These are phyloP conservation scores for Benthochromis sp. DNA, from an alignment of 2,113 vertebrate genomes.

Conservation along the genomic window DNA sequence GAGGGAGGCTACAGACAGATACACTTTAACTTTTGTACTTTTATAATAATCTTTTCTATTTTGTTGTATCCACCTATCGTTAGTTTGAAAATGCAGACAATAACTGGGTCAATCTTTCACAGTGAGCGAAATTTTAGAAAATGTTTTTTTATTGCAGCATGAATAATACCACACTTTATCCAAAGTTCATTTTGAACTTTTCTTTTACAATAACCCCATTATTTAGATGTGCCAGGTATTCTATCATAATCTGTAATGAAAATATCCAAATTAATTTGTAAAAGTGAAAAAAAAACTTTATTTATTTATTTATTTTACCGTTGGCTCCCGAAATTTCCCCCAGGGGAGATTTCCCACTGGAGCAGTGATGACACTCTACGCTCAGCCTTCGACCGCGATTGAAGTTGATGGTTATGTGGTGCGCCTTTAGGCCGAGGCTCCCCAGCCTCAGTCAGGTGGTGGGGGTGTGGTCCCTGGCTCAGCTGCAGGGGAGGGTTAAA, in stretches of 20 bases:
- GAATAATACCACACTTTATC: fast-evolving
- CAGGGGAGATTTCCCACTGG: not conserved
- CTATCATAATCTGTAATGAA: not conserved
- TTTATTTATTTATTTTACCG: not conserved
- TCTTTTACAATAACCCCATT: not conserved
- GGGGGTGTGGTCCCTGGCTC: not conserved
- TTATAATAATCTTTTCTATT: not conserved
- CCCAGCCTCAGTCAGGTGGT: not conserved
- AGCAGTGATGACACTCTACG: not conserved
- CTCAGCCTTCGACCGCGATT: fast-evolving
- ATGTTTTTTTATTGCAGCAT: not conserved
- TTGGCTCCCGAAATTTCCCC: not conserved
- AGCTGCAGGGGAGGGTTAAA: not conserved
- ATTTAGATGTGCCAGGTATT: not conserved
- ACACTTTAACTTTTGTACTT: fast-evolving
- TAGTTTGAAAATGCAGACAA: not conserved
- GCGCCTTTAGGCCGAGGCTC: not conserved
- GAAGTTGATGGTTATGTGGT: not conserved
- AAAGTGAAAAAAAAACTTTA: not conserved
- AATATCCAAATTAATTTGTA: not conserved
- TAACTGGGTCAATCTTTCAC: not conserved
- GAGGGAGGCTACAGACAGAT: not conserved
- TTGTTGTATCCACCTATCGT: not conserved
- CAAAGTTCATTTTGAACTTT: not conserved
- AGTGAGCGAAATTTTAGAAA: not conserved